Base-by-base conservation (phyloP, 2,888 invertebrate species). In the Drosophila meridionalis region DNA sequence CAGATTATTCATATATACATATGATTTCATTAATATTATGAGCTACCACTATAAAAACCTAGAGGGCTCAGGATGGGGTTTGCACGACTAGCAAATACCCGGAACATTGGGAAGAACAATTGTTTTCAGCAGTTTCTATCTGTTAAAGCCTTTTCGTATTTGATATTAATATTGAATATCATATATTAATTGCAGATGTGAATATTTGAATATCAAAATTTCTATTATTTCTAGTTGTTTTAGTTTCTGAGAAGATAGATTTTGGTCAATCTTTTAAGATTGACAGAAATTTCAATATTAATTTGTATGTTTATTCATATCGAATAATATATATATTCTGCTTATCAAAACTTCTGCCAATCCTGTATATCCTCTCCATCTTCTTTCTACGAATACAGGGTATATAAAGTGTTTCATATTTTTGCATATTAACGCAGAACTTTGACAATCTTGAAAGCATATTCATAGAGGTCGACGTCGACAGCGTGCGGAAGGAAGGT, bases 371-470 rank as follows among this genome's bases (percentile, higher is more conserved):
- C 12, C 11, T 52, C 14, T 47, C 14, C 14, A 11, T 3, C 34
- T 12, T 6, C 6, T 7, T 34, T 12, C 20, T 12, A 7, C 20
- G 34, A 3, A 20, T 34, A 20, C 20, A 36, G 34, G 34, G 38
- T 28, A 55, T 8, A 11, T 5, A 50, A 20, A 66, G 59, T 70
- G 66, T 66, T 70, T 75, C 63, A 69, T 12, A 75, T 64, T 75
- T 64, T 78, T 63, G 66, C 65, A 73, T 76, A 83, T 83, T 73
- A 76, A 67, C 71, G 74, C 61, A 59, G 38, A 76, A 66, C 81
- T 76, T 83, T 62, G 53, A 58, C 68, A 81, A 68, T 69, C 69
- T 68, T 55, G 59, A 76, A 76, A 59, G 28, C 60, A 55, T 48
- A 63, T 43, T 20, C 38, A 45, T 57, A 67, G 62, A 48, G 34